Base-by-base conservation (phyloP, 2,113 vertebrate genomes). In the Platysternon megacephalum region DNA sequence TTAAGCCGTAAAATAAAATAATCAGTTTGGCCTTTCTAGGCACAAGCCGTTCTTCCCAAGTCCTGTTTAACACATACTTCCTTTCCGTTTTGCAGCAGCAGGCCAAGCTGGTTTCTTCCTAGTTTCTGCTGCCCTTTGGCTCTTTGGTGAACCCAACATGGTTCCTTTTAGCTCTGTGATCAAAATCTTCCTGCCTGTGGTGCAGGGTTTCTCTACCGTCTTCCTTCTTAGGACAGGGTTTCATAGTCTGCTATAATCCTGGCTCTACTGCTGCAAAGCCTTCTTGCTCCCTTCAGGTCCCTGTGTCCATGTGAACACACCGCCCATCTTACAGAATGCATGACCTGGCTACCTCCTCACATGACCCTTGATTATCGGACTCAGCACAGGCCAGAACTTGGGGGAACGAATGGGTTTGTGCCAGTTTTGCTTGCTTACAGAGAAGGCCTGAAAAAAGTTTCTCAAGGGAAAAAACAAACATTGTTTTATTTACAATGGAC, bases 51-150 rank as follows among this genome's bases (percentile, higher is more conserved):
- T 92, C 74, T 82, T 93, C 65, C 53, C 0, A 3, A 82, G 82
- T 78, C 35, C 32, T 9, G 79, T 32, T 12, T 84, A 2, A 51
- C 44, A 28, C 42, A 21, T 16, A 81, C 35, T 85, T 16, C 56
- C 11, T 84, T 87, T n/a, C 49, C 11, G 11, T 86, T 88, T 94
- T 26, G 46, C 52, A 92, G 61, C 82, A 92, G 90, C 86, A 88
- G 65, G 93, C 86, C 28, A 46, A 76, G 79, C 51, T 56, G 39
- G 5, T 55, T 90, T 79, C 35, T 82, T 5, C 28, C 2, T 76
- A 1, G 1, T 81, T 14, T 48, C 42, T 86, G 58, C 79, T 83
- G 42, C 74, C 16, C 3, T 78, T 68, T 76, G 68, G 68, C 90
- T 74, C 79, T 32, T 85, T 0, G 1, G 16, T 52, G 93, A 93